Base-by-base conservation (phyloP, 2,888 invertebrate species). In the Pedicia rivosa region DNA sequence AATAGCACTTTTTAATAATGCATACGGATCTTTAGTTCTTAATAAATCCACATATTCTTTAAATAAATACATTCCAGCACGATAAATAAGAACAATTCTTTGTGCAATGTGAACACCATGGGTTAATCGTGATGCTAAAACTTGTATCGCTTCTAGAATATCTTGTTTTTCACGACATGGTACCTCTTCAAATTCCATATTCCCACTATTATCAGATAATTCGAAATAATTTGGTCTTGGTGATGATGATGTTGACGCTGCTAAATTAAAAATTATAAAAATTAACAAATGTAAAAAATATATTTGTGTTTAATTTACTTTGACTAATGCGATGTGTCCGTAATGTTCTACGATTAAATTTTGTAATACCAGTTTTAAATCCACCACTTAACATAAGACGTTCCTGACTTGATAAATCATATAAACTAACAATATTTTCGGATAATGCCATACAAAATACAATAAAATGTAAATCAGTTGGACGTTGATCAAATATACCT, bases 361-460 rank as follows among this genome's bases (percentile, higher is more conserved):
- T 62, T 2, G 61, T 51, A 22, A 47, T 47, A 4, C 61, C 52
- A 22, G 55, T 55, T 43, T 59, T 61, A 19, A 57, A 55, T 5
- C 59, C 55, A 35, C 60, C 62, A 15, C 52, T 53, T 7, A 72
- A 46, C 30, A 78, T 59, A 38, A 70, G 58, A 35, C 74, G 66
- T 50, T 81, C 68, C 48, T 78, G 73, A 32, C 66, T 63, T 2
- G 72, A 73, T 45, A 82, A 54, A 41, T 71, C 64, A 42, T 63
- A 59, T 2, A 72, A 68, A 36, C 60, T 59, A 5, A 67, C 57
- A 43, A 70, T 58, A 14, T 69, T 69, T 51, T 76, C 75, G 5
- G 72, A 74, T 44, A 76, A 53, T 16, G 66, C 65, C 56, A 69
- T 64, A 41, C 71, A 72, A 36, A 73, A 59, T 42, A 71, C 67